These are phyloP conservation scores for Girardia tigrina DNA, from an alignment of 2,888 invertebrate genomes.

Conservation along the genomic window DNA sequence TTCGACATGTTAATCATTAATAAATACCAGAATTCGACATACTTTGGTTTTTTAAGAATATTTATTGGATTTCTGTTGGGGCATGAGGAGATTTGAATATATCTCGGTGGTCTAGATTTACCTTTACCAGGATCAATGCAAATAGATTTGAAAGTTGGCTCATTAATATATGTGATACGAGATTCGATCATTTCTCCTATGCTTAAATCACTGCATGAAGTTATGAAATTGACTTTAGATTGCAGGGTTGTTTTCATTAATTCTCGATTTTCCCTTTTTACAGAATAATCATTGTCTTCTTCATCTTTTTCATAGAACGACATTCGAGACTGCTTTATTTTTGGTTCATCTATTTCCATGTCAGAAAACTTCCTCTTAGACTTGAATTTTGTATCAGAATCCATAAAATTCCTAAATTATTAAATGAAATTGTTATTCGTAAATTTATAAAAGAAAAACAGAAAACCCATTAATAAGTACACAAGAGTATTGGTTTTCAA, in stretches of 20 bases:
- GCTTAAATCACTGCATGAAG: neutral
- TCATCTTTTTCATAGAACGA: neutral
- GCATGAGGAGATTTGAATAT: neutral
- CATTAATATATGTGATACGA: neutral
- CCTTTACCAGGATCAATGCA: constrained; percentile 15
- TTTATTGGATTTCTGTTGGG: neutral
- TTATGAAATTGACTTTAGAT: neutral
- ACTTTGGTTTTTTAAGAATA: constrained; percentile 6
- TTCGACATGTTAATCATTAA: too few relatives aligned
- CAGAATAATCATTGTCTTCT: neutral
- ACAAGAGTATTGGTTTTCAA: too few relatives aligned
- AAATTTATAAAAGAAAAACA: too few relatives aligned
- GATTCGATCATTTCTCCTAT: neutral
- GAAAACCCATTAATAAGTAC: too few relatives aligned
- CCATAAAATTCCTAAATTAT: too few relatives aligned
- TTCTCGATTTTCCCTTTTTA: neutral
- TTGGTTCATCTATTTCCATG: too few relatives aligned
- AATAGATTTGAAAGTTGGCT: neutral
- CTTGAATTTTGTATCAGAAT: too few relatives aligned
- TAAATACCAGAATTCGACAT: too few relatives aligned
- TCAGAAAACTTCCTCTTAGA: too few relatives aligned
- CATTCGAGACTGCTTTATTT: too few relatives aligned
- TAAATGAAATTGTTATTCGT: too few relatives aligned
- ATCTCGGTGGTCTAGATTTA: constrained; percentile 1
- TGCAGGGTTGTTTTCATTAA: neutral